A percentile compares a stretch with the other conserved stretches of the same genome.
Evolutionary conservation across 2,113 vertebrate species (phyloP).

Genomic region (Opisthocomus hoazin): DNA sequence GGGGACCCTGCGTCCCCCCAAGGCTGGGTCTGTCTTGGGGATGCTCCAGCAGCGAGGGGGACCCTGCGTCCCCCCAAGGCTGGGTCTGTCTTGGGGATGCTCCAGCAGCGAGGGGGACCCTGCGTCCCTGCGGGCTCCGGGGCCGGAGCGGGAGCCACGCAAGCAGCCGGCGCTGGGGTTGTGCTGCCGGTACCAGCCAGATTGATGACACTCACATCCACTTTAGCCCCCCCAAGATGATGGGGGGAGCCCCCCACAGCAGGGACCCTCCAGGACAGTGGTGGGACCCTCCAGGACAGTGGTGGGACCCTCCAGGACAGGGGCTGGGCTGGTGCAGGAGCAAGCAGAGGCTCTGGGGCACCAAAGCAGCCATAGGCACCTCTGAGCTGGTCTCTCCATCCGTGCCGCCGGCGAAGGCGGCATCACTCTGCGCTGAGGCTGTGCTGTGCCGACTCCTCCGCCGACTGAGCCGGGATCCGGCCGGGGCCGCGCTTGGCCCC

Average conservation of each 20-base stretch:
- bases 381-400: constrained; percentile 20
- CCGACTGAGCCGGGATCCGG: not conserved
- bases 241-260: too few species aligned
- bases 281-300: rapidly evolving
- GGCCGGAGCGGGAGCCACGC: not conserved
- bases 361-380: too few species aligned
- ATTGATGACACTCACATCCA: rapidly evolving
- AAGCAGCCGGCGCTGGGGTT: not conserved
- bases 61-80: not conserved
- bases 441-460: not conserved
- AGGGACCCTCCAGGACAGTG: rapidly evolving
- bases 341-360: rapidly evolving
- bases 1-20: not conserved
- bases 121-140: not conserved
- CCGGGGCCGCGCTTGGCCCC: not conserved
- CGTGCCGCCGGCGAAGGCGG: not conserved
- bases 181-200: rapidly evolving
- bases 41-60: not conserved
- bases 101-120: too few species aligned
- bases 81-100: not conserved
- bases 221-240: not conserved
- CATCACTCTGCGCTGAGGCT: not conserved
- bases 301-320: rapidly evolving
- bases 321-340: not conserved
- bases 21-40: not conserved